Base-by-base conservation (phyloP, 2,888 invertebrate species). In the Syrista parreyssii region DNA sequence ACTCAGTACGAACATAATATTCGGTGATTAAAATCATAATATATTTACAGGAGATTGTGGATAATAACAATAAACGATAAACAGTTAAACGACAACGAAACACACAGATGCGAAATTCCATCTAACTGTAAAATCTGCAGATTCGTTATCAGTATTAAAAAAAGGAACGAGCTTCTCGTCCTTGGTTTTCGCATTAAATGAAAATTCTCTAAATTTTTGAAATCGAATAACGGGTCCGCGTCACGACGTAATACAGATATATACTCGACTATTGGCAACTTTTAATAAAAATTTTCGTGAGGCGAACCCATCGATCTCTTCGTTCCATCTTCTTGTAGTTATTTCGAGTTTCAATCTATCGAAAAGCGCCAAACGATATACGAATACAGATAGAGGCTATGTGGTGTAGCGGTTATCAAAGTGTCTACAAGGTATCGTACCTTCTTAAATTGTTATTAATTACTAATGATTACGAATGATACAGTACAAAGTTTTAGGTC, bases 21-120 rank as follows among this genome's bases (percentile, higher is more conserved):
- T 80, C 77, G 79, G 79, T 82, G 77, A 79, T 77, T 75, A 68
- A 78, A 68, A 80, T 81, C 76, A 81, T 74, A 82, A 80, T 82
- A 80, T 82, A 81, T 82, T 81, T 82, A 82, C 79, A 82, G 79
- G 77, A 80, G 79, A 80, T 40, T 23, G 23, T 23, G 55, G 23
- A 23, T 23, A 23, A 23, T 23, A 55, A 55, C 55, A 55, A 55
- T 55, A 55, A 55, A 55, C 55, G 23, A 55, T 55, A 55, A 55
- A 55, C 55, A 9, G 23, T 23, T 55, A 55, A 55, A 55, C 55
- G 23, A 55, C 55, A 55, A 55, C 23, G 1, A 55, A 55, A 55
- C 55, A 55, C 55, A 3, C 23, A 55, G 55, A 55, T 55, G 55
- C 55, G 55, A 55, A 23, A 3, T 55, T 55, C 2, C 55, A 55